These are phyloP conservation scores for Tethya wilhelma DNA, from an alignment of 37 sponge, comb jelly and placozoan genomes.

Conservation along the genomic window DNA sequence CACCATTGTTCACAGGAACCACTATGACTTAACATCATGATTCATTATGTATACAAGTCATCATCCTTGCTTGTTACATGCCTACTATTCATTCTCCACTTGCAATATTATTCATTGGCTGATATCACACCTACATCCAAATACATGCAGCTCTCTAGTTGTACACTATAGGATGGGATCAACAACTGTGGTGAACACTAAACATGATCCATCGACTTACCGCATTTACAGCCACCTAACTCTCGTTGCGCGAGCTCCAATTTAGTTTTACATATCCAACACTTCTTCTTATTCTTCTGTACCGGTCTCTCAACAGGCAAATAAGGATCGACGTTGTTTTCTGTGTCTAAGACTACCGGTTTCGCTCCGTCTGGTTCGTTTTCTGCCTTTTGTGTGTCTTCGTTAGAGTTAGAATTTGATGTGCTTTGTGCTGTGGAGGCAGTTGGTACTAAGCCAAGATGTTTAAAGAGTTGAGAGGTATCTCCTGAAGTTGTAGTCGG, in stretches of 20 bases:
- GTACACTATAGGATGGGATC: not conserved
- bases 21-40: too few species aligned
- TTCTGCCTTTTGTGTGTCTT: not conserved
- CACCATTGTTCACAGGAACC: too few species aligned
- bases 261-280: constrained; percentile 76
- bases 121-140: too few species aligned
- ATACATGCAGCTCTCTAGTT: not conserved
- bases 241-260: constrained; percentile 77
- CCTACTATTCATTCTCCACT: not conserved
- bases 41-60: too few species aligned
- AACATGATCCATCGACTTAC: constrained; percentile 40
- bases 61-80: too few species aligned
- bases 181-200: not conserved
- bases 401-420: not conserved
- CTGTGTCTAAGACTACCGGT: not conserved
- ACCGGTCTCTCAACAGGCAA: constrained; percentile 41
- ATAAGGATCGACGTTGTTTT: not conserved
- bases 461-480: not conserved
- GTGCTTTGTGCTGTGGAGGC: not conserved
- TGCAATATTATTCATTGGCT: too few species aligned
- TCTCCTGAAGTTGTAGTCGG: not conserved
- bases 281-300: constrained; percentile 80
- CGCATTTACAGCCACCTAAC: constrained; percentile 81
- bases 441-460: constrained; percentile 4
- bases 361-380: constrained; percentile 25